Base-by-base conservation (phyloP, 2,888 invertebrate species). In the Nebria brevicollis region DNA sequence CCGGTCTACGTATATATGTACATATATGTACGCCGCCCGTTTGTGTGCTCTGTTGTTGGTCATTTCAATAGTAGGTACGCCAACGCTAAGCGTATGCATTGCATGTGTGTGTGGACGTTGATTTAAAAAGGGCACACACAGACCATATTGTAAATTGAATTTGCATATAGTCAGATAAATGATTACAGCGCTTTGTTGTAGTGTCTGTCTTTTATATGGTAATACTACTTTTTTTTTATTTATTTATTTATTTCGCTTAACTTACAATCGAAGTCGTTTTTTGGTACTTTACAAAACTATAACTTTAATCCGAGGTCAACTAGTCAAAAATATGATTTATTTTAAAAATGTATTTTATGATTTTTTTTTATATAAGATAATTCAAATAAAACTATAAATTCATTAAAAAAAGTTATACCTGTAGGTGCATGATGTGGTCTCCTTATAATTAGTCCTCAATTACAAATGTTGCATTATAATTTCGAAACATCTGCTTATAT, bases 41-140 rank as follows among this genome's bases (percentile, higher is more conserved):
- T 2, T 54, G 11, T 54, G 13, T 54, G 4, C 54, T 54, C 11
- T 54, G 8, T 8, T 54, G 54, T 54, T 54, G 54, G 54, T 54
- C 54, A 54, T 54, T 54, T 54, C 54, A 54, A 54, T 54, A 3
- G 7, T 43, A 43, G 7, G 7, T 54, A 54, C 54, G 54, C 54
- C 54, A 54, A 54, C 54, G 54, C 54, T 54, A 54, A 54, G 8
- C 54, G 8, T 54, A 8, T 54, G 54, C 8, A 13, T 54, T 34
- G 54, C 8, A 8, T 54, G 54, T 54, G 11, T 54, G 54, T 54
- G 54, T 54, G 54, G 54, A 54, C 54, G 54, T 54, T 54, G 54
- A 54, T 54, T 54, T 54, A 54, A 54, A 54, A 54, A 54, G 54
- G 54, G 54, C 54, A 54, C 54, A 54, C 54, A 54, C 54, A 54